phyloP scores from a whole-genome alignment of 2,113 vertebrate genomes.

The Empidonax alnorum region DNA sequence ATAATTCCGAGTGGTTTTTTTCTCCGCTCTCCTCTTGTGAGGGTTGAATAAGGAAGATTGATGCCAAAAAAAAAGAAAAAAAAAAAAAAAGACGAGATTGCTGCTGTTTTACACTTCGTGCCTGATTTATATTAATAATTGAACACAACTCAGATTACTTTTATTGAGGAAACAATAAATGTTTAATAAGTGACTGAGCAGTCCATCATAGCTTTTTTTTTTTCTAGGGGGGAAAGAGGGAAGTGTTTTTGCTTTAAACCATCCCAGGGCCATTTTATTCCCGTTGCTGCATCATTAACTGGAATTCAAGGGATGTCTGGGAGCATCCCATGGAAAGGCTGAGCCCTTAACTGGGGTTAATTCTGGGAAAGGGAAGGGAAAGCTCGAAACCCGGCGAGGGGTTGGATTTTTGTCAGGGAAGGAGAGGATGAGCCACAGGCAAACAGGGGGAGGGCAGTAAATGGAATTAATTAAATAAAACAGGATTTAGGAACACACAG shows the following conservation, averaged over 20 bases:
- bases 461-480: too few relatives aligned
- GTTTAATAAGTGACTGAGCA: conserved; percentile 58
- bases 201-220: not conserved
- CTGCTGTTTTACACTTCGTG: conserved; percentile 39
- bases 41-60: conserved; percentile 26
- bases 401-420: not conserved
- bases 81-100: not conserved
- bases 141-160: conserved; percentile 30
- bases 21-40: not conserved
- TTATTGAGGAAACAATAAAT: conserved; percentile 58
- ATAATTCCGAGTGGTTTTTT: not conserved
- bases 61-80: conserved; percentile 30
- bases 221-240: not conserved
- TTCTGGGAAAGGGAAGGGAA: not conserved
- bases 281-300: conserved; percentile 22
- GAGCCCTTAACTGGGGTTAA: not conserved
- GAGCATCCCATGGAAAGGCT: not conserved
- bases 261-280: conserved; percentile 10
- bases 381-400: not conserved
- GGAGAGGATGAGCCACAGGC: not conserved
- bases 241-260: conserved; percentile 52
- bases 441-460: not conserved
- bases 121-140: conserved; percentile 64
- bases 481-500: too few relatives aligned
- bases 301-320: not conserved